Percentiles rank a stretch among this genome's conserved stretches.
These are phyloP conservation scores for Arctocebus calabarensis DNA, from an alignment of 2,797 vertebrate species.

Conservation along the genomic window DNA sequence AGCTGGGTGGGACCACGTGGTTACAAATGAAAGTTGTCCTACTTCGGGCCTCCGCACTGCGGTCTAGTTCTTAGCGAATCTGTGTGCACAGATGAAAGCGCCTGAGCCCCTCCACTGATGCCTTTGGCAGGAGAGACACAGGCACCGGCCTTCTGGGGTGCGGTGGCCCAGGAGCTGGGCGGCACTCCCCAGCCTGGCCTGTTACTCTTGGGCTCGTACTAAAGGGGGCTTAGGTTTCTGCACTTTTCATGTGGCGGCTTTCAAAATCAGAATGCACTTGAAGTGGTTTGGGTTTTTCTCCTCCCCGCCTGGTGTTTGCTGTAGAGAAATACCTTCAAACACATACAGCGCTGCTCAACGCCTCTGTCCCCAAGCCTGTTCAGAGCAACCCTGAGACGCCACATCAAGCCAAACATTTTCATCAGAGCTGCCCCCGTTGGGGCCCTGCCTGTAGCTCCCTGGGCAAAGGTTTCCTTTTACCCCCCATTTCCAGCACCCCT, in stretches of 20 bases:
- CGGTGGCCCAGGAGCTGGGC: background rate
- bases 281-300: conserved; percentile 83
- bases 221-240: conserved; percentile 80
- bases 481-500: too few species aligned
- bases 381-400: conserved; percentile 70
- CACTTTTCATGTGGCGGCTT: conserved; percentile 82
- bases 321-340: conserved; percentile 74
- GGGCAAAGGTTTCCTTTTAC: background rate
- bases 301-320: conserved; percentile 55
- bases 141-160: background rate
- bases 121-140: background rate
- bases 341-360: background rate
- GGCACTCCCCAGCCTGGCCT: background rate
- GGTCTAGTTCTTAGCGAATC: background rate
- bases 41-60: background rate
- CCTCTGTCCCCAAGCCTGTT: background rate
- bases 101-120: rapidly evolving
- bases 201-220: conserved; percentile 58
- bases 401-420: conserved; percentile 72
- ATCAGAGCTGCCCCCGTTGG: background rate
- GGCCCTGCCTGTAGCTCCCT: background rate
- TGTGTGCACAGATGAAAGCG: background rate
- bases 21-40: background rate
- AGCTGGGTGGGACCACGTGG: background rate
- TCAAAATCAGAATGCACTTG: conserved; percentile 81